Evolutionary conservation across 2,888 invertebrate species (phyloP), one percentile per base, ranked within the genome.

Genomic region (Troides oblongomaculatus): DNA sequence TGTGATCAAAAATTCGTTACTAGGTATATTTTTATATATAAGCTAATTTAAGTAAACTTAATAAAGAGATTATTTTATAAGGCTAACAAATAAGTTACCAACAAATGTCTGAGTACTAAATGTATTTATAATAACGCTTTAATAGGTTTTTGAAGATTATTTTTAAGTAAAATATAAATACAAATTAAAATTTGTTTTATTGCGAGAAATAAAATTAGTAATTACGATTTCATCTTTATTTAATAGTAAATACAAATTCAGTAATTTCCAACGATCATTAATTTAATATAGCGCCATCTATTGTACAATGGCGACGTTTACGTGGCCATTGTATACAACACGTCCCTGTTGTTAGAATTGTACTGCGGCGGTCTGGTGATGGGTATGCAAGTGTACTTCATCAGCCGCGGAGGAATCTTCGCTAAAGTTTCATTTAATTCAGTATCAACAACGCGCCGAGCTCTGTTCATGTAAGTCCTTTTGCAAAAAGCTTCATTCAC

Each of bases 121-220:
- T 73, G 78, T 88, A 89, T 88, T 88, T 88, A 88, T 88, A 83
- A 74, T 83, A 84, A 79, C 82, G 88, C 88, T 90, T 89, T 89
- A 89, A 89, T 83, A 86, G 85, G 70, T 50, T 25, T 64, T 69
- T 57, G 67, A 58, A 30, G 70, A 68, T 39, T 68, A 71, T 60
- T 62, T 62, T 61, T 73, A 78, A 73, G 74, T 75, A 77, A 78
- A 69, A 74, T 71, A 74, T 73, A 73, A 71, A 73, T 72, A 30
- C 0, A 74, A 72, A 72, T 74, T 73, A 72, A 70, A 69, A 36
- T 23, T 64, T 66, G 53, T 73, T 75, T 74, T 68, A 70, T 66
- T 39, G 10, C 39, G 10, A 8, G 10, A 39, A 39, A 10, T 10
- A 39, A 39, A 6, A 39, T 6, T 6, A 4, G 7, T 10, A 30